Base-by-base conservation (phyloP, 1,140 invertebrate genomes). In the roundworm (Caenorhabditis elegans) region DNA sequence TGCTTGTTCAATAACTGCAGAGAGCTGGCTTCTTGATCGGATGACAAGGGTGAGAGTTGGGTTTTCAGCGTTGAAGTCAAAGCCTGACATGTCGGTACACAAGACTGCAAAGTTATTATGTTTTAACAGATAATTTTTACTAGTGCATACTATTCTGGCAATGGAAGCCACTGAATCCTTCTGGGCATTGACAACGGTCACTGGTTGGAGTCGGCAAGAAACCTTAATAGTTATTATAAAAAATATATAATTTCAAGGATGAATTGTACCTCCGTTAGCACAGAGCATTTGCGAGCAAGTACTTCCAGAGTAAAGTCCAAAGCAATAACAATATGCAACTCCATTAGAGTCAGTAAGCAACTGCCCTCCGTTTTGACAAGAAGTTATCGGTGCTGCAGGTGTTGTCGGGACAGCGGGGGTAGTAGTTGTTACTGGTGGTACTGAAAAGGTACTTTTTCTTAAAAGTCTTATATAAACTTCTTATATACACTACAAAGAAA, bases 311-410 rank as follows among this genome's bases (percentile, higher is more conserved):
- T 39, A 84, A 19, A 76, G 55, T 22, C 78, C 80, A 15, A 49
- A 36, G 22, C 83, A 84, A 77, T 65, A 83, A 43, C 83, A 84
- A 11, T 84, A 81, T 1, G 48, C 15, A 31, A 10, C 26, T 3
- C 77, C 53, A 36, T 70, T 43, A 6, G 34, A 6, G 39, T 79
- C 24, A 6, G 26, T 51, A 17, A 84, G 26, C 8, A 53, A 15
- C n/a, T 70, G 36, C 51, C 82, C 83, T 49, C 81, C 81, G 22
- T 84, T 83, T n/a, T 84, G 31, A 28, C 80, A 84, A 46, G 70
- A 26, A 24, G 80, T 81, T 39, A 83, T 13, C 15, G 70, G 77
- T 6, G 81, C n/a, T 8, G 49, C 19, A 5, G 75, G 22, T 19
- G 76, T 53, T 2, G 76, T 55, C 11, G 81, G 53, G 43, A 48